Evolutionary conservation across 2,888 invertebrate genomes (phyloP), one percentile per base, ranked within the genome.

Genomic region (Ditylenchus weischeri): DNA sequence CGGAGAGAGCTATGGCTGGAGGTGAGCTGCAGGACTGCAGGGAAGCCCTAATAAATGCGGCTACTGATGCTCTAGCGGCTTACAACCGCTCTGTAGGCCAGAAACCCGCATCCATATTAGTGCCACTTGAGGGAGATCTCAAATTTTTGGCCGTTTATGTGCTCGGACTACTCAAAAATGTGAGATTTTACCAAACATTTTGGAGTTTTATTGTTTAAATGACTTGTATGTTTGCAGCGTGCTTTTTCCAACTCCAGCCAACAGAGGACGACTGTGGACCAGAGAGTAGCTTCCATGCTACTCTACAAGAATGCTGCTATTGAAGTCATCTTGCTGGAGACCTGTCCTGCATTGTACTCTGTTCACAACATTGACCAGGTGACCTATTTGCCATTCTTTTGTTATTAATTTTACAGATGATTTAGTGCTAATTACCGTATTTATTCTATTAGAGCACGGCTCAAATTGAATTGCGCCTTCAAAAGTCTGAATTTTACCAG

Each of bases 31-130:
- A 90, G 10, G 96, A 98, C 85, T 95, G 96, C 0, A 88, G 94
- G 54, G 98, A 98, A 84, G 98, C 96, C 15, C 88, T 98, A 66
- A 90, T 93, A 76, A 96, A 94, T 86, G 93, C 92, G 35, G 92
- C 90, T 0, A 89, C 93, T 68, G 98, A 98, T 86, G 90, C 91
- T 72, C 85, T 92, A 62, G 88, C 89, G 85, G 72, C 76, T 11
- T 82, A 76, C 62, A 76, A 77, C 59, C 77, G 79, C 43, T 72
- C 77, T 1, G 62, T 77, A 19, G 78, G 79, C 19, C 64, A 63
- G n/a, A 49, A 57, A 36, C 57, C 54, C 15, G 57, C 64, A 29
- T 47, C 54, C 18, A 35, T 77, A 15, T 64, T 63, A 18, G 72
- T 73, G 21, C 76, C 76, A 4, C 36, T 65, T 43, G 60, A 62